phyloP scores from a whole-genome alignment of 2,113 vertebrate species.

The pig (Sus scrofa) region DNA sequence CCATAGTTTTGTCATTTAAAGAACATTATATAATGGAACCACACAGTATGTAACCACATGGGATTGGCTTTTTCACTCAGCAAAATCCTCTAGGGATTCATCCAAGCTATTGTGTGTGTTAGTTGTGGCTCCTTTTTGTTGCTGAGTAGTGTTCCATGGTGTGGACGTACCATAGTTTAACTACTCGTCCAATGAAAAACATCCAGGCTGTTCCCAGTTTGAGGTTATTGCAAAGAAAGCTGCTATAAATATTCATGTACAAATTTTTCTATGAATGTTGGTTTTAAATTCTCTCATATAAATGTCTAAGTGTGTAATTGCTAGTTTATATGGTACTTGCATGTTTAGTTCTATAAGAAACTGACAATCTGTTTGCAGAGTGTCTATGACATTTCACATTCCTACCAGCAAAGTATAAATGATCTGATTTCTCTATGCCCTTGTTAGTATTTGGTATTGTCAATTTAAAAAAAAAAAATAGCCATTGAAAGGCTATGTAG shows the following conservation, averaged over 20 bases:
- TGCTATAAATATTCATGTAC: constrained; percentile 11
- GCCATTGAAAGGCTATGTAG: constrained; percentile 45
- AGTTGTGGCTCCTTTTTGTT: constrained; percentile 43
- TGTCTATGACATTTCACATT: constrained; percentile 14
- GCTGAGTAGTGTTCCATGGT: constrained; percentile 33
- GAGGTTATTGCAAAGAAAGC: constrained; percentile 51
- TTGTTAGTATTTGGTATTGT: constrained; percentile 46
- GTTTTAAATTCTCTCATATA: constrained; percentile 43
- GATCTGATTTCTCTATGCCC: neutral
- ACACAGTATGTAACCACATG: neutral
- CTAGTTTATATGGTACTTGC: neutral
- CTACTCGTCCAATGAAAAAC: neutral
- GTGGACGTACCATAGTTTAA: constrained; percentile 8
- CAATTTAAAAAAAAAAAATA: neutral
- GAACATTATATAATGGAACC: neutral
- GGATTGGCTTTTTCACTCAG: constrained; percentile 18
- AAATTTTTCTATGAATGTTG: constrained; percentile 1
- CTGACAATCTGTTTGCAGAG: neutral
- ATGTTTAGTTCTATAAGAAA: constrained; percentile 53
- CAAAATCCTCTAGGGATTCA: neutral
- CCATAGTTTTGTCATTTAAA: constrained; percentile 17
- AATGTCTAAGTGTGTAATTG: neutral
- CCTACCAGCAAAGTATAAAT: neutral
- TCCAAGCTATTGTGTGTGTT: neutral
- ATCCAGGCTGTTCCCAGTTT: constrained; percentile 13